These are phyloP conservation scores for Drosophila gunungcola DNA, from an alignment of 1,140 invertebrate genomes.

Conservation along the genomic window DNA sequence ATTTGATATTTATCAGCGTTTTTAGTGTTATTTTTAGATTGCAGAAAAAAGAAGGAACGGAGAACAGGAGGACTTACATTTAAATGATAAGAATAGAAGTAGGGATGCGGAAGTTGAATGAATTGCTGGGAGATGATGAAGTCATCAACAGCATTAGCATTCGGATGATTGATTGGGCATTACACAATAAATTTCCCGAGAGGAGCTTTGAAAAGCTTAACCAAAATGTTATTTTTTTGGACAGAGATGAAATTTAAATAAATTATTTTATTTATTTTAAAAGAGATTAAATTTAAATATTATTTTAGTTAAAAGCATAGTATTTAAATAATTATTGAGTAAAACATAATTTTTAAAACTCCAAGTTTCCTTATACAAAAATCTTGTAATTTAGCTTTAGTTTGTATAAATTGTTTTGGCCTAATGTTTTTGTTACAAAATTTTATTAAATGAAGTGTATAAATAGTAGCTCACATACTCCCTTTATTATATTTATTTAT, in stretches of 20 bases:
- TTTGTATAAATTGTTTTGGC: too few species aligned
- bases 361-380: too few species aligned
- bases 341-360: too few species aligned
- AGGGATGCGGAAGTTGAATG: not conserved
- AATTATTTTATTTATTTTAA: not conserved
- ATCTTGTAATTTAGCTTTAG: too few species aligned
- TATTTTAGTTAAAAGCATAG: too few species aligned
- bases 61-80: constrained; percentile 14
- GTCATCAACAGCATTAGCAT: constrained; percentile 23
- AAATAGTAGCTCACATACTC: too few species aligned
- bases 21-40: constrained; percentile 38
- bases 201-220: not conserved
- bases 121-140: constrained; percentile 21
- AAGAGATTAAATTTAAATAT: too few species aligned
- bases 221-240: not conserved
- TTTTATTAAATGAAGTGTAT: too few species aligned
- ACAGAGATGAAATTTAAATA: not conserved
- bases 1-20: constrained; percentile 50
- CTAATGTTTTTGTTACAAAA: too few species aligned
- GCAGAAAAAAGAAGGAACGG: not conserved
- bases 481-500: not conserved
- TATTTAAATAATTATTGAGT: too few species aligned
- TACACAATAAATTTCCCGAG: not conserved
- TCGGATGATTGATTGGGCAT: constrained; percentile 22
- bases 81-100: constrained; percentile 23